Base-by-base conservation (phyloP, 2,797 vertebrate genomes). In the Clangula hyemalis region DNA sequence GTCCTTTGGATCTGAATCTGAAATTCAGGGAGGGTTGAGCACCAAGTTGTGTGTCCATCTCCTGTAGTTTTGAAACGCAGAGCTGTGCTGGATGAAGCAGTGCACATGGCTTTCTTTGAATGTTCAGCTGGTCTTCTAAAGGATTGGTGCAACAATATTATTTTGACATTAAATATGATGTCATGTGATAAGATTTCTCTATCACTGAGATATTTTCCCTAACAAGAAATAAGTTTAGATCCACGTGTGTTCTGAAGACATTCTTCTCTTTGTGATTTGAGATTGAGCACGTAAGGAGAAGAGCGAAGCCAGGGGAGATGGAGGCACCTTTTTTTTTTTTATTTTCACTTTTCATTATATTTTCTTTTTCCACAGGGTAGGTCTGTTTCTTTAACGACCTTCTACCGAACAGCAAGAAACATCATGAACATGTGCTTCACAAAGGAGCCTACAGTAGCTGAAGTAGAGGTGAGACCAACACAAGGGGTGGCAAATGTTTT, bases 351-450 rank as follows among this genome's bases (percentile, higher is more conserved):
- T 22, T 77, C 64, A 71, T 84, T 83, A 60, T 92, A 16, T 77
- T 89, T 94, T 75, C 61, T 93, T 95, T 75, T 56, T 96, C 95
- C 94, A 78, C 98, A 99, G 99, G 99, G 99, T 98, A 99, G 99
- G 97, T 99, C 99, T 32, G 99, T 99, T 98, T 99, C 99, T 95
- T 98, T 99, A 98, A 99, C 99, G 90, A 99, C 99, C 94, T 99
- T 99, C 98, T 99, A 99, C 98, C 98, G 99, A 98, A 99, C 99
- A 97, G 99, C 99, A 91, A 98, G 99, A 96, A 99, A 99, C 96
- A 98, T 99, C 97, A 99, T 99, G 99, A 99, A 98, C 94, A 99
- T 99, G 99, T 99, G 99, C 98, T 99, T 99, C 97, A 99, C 98
- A 64, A 99, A 99, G 97, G 99, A 99, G 96, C 99, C 99, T 6